Base-by-base conservation (phyloP, 2,888 invertebrate species). In the Epiblema foenella region DNA sequence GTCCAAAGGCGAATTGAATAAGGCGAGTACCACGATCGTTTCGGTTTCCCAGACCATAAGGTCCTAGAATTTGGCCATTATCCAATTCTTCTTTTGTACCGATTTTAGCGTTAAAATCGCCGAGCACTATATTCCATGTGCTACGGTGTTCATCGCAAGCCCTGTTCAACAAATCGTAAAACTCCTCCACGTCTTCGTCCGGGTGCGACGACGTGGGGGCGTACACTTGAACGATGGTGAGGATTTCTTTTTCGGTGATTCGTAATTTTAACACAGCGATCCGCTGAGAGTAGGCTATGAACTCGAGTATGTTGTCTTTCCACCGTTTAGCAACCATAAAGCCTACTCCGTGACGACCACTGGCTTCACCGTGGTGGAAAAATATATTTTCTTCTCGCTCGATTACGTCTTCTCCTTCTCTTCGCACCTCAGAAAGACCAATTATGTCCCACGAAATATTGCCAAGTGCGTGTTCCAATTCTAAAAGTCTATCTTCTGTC, bases 401-500 rank as follows among this genome's bases (percentile, higher is more conserved):
- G 49, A 49, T 49, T 15, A 49, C n/a, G 49, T 49, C 49, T 49
- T 49, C 49, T 5, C 49, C n/a, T n/a, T n/a, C n/a, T n/a, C n/a
- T n/a, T n/a, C n/a, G n/a, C n/a, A n/a, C n/a, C n/a, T n/a, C n/a
- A n/a, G n/a, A n/a, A n/a, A n/a, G 49, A n/a, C 49, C 49, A 15
- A 49, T 49, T 0, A n/a, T 49, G 12, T 49, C 49, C 49, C 49
- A 49, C 8, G 49, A 49, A n/a, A 49, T 49, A 17, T n/a, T 7
- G 7, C 8, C n/a, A 17, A 49, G 49, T 5, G 49, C 49, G 17
- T 49, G 4, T 8, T 49, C 49, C 20, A 52, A 52, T 20, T 52
- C 52, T 20, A 52, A n/a, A n/a, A n/a, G n/a, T n/a, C n/a, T 52
- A n/a, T 52, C 52, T 20, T 52, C 20, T 18, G 52, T 52, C n/a